Conservation (phyloP, 2,888 invertebrate species). For the Noctua fimbriata region DNA sequence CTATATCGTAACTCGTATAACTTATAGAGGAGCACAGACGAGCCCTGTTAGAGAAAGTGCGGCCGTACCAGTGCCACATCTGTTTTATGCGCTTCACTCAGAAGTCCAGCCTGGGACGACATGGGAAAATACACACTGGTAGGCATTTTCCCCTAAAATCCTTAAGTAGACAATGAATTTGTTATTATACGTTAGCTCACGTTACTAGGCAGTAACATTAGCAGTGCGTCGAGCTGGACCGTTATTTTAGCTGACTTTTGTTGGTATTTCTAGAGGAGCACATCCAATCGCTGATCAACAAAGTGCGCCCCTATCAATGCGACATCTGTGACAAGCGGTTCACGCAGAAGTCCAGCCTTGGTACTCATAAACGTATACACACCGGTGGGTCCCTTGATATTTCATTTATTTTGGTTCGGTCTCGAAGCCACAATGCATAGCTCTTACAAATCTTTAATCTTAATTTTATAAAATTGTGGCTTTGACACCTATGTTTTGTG, state of each 20-base stretch:
- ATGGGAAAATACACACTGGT: slow-evolving; percentile 93
- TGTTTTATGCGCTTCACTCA: slow-evolving; percentile 94
- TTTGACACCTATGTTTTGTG: slow-evolving; percentile 89
- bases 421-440: slow-evolving; percentile 85
- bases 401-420: slow-evolving; percentile 86
- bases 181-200: slow-evolving; percentile 84
- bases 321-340: slow-evolving; percentile 95
- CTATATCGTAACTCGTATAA: slow-evolving; percentile 89
- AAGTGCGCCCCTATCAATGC: slow-evolving; percentile 92
- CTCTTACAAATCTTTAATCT: slow-evolving; percentile 28
- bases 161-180: slow-evolving; percentile 88
- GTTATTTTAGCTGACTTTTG: slow-evolving; percentile 89
- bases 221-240: slow-evolving; percentile 80
- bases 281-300: slow-evolving; percentile 91
- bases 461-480: slow-evolving; percentile 78
- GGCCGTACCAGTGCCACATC: slow-evolving; percentile 93
- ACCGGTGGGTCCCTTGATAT: slow-evolving; percentile 91
- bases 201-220: slow-evolving; percentile 84
- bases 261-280: slow-evolving; percentile 91
- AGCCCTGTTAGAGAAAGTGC: slow-evolving; percentile 91
- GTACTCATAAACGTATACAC: slow-evolving; percentile 95
- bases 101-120: slow-evolving; percentile 93
- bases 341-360: slow-evolving; percentile 95
- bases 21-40: slow-evolving; percentile 91
- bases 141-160: slow-evolving; percentile 90